phyloP scores from a whole-genome alignment of 2,888 invertebrate species.

The Nomada ferruginata region DNA sequence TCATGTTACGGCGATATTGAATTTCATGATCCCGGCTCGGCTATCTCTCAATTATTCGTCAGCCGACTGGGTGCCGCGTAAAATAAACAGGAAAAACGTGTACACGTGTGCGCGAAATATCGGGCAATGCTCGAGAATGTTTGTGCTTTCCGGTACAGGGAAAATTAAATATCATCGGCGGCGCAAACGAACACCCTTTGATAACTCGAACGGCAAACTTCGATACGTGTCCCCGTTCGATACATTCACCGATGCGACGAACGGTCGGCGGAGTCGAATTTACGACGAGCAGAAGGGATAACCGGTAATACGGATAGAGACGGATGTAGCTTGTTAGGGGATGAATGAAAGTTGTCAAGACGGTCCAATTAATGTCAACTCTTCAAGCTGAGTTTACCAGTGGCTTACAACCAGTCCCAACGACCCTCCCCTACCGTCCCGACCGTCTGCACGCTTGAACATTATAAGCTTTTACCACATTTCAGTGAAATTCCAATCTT shows the following conservation, averaged over 20 bases:
- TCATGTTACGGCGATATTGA: background rate
- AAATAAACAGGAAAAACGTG: slow-evolving; percentile 11
- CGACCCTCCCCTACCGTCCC: slow-evolving; percentile 33
- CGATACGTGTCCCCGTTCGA: slow-evolving; percentile 54
- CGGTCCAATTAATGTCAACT: slow-evolving; percentile 84
- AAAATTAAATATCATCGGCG: slow-evolving; percentile 48
- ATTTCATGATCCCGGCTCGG: background rate
- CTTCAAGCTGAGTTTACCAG: slow-evolving; percentile 80
- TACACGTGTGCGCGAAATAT: slow-evolving; percentile 1
- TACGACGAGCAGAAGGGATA: slow-evolving; percentile 51
- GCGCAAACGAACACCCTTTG: slow-evolving; percentile 30
- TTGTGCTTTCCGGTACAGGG: slow-evolving; percentile 10
- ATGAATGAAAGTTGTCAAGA: slow-evolving; percentile 84
- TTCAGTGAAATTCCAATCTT: slow-evolving; percentile 52
- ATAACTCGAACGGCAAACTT: slow-evolving; percentile 52
- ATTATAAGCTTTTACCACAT: slow-evolving; percentile 73
- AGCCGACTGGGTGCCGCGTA: background rate
- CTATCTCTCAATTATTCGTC: slow-evolving; percentile 18
- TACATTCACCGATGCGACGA: slow-evolving; percentile 36
- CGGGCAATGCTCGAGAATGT: slow-evolving; percentile 23
- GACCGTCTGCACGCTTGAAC: slow-evolving; percentile 36
- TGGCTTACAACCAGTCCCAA: slow-evolving; percentile 77
- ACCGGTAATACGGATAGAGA: slow-evolving; percentile 78
- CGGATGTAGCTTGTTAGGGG: slow-evolving; percentile 83
- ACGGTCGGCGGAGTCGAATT: slow-evolving; percentile 56